Percentiles rank a stretch among this genome's conserved stretches.
Evolutionary conservation across 2,113 vertebrate species (phyloP).

Genomic region (Eulemur rufifrons): DNA sequence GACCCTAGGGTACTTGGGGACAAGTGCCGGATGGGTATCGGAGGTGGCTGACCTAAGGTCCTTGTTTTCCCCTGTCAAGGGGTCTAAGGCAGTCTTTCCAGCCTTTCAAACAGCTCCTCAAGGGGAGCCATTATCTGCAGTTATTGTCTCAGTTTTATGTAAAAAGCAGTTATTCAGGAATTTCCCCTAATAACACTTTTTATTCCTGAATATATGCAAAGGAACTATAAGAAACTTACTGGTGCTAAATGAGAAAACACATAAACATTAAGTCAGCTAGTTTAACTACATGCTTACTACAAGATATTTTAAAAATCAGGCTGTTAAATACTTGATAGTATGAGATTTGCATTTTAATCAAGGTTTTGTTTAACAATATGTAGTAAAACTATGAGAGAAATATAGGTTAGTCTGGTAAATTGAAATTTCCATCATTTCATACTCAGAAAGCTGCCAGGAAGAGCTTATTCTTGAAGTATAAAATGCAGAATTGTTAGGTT

Average conservation of each 20-base stretch:
- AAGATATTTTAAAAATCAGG: not conserved
- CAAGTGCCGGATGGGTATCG: not conserved
- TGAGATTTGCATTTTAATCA: not conserved
- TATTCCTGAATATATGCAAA: not conserved
- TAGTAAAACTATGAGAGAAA: not conserved
- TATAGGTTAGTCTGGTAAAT: not conserved
- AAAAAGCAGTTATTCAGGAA: not conserved
- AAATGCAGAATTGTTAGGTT: not conserved
- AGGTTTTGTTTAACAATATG: not conserved
- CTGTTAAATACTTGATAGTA: not conserved
- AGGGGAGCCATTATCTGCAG: not conserved
- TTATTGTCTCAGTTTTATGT: not conserved
- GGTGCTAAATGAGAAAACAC: not conserved
- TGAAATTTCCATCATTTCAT: not conserved
- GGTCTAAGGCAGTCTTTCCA: not conserved
- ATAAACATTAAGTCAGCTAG: not conserved
- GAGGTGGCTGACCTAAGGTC: not conserved
- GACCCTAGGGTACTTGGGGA: not conserved
- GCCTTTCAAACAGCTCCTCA: not conserved
- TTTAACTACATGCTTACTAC: not conserved
- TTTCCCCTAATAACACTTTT: not conserved
- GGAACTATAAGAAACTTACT: not conserved
- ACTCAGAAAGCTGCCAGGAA: not conserved
- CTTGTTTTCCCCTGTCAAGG: not conserved
- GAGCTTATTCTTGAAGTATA: not conserved